Conservation (phyloP, 2,113 vertebrate genomes). For the Sinosuthora webbiana region DNA sequence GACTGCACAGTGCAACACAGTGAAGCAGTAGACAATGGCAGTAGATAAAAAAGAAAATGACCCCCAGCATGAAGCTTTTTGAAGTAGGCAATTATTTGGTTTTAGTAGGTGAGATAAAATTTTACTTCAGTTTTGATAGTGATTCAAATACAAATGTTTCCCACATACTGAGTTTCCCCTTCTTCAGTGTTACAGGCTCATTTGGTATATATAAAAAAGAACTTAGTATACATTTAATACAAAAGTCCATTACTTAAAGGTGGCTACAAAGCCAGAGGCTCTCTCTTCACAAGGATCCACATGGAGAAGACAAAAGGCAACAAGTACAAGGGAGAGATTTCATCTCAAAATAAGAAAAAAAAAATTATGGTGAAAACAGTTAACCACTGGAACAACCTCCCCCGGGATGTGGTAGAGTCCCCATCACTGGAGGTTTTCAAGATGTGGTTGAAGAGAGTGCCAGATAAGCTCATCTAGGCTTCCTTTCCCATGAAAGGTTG, state of each 20-base stretch:
- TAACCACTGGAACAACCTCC: background rate
- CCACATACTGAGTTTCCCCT: background rate
- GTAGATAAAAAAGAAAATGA: constrained; percentile 9
- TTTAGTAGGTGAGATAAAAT: background rate
- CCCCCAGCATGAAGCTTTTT: background rate
- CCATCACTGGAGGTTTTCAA: background rate
- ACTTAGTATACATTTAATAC: background rate
- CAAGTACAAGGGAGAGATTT: background rate
- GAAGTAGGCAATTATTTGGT: background rate
- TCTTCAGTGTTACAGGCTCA: background rate
- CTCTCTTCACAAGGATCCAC: background rate
- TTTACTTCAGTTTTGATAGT: background rate
- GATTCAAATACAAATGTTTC: background rate
- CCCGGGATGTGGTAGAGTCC: background rate
- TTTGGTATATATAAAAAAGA: background rate
- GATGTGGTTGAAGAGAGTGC: background rate
- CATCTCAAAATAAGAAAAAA: background rate
- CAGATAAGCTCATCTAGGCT: background rate
- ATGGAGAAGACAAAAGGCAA: background rate
- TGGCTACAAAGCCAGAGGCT: background rate
- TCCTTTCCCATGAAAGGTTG: background rate
- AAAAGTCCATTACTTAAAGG: background rate
- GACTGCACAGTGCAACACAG: background rate
- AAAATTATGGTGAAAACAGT: background rate
- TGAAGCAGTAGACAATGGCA: background rate